phyloP scores from a whole-genome alignment of 2,888 invertebrate genomes.

The Mythimna ferrago region DNA sequence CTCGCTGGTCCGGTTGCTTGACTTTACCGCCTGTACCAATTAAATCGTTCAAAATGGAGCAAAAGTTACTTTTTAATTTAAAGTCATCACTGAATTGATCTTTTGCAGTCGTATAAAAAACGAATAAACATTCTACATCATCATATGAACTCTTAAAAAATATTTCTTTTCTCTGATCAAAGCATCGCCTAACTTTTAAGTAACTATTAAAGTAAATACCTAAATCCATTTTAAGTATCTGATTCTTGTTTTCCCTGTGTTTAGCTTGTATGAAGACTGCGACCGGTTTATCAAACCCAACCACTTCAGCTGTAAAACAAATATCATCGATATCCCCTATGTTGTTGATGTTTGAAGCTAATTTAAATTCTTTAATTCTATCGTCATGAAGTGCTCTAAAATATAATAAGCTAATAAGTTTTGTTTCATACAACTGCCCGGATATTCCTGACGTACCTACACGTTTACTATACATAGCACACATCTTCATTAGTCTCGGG shows the following conservation, averaged over 20 bases:
- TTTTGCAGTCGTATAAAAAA: slow-evolving; percentile 51
- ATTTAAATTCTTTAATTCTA: slow-evolving; percentile 41
- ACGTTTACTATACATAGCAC: background rate
- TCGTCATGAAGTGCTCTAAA: slow-evolving; percentile 46
- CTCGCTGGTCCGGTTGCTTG: slow-evolving; percentile 1
- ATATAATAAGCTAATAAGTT: slow-evolving; percentile 52
- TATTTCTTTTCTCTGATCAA: background rate
- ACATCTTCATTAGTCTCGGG: background rate
- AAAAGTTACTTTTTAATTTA: background rate
- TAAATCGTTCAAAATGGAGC: slow-evolving; percentile 28
- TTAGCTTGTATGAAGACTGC: slow-evolving; percentile 55
- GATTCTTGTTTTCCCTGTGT: slow-evolving; percentile 45
- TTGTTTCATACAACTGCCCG: slow-evolving; percentile 59
- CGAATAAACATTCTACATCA: slow-evolving; percentile 14
- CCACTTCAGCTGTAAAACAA: slow-evolving; percentile 43
- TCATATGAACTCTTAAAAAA: slow-evolving; percentile 32
- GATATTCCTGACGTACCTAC: background rate
- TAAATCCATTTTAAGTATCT: slow-evolving; percentile 20
- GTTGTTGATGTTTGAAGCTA: slow-evolving; percentile 56
- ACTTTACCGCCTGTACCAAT: slow-evolving; percentile 33
- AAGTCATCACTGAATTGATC: slow-evolving; percentile 1
- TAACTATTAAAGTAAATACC: slow-evolving; percentile 46
- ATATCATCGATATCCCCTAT: slow-evolving; percentile 59
- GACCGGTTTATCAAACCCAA: slow-evolving; percentile 17
- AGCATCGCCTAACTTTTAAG: slow-evolving; percentile 33